phyloP scores from a whole-genome alignment of 2,113 vertebrate genomes.

The Manacus vitellinus region DNA sequence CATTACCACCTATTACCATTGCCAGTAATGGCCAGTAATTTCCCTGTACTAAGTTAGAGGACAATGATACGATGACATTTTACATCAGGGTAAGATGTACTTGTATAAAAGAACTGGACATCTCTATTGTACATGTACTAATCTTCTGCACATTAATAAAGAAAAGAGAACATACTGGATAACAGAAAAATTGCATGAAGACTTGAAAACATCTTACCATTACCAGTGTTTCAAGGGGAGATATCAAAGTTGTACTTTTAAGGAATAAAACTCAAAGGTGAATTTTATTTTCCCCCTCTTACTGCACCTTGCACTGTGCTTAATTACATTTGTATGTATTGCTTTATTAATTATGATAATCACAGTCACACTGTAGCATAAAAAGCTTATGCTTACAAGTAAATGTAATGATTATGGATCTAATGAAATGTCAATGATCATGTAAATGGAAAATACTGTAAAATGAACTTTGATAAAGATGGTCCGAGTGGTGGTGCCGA shows the following conservation, averaged over 20 bases:
- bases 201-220: not conserved
- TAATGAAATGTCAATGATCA: not conserved
- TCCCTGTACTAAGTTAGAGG: not conserved
- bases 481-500: accelerated
- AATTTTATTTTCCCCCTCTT: not conserved
- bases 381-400: not conserved
- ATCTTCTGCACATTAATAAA: not conserved
- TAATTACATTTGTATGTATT: not conserved
- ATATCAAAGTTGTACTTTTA: not conserved
- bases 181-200: not conserved
- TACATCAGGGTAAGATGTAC: not conserved
- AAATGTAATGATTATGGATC: not conserved
- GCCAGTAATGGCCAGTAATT: not conserved
- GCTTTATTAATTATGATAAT: not conserved
- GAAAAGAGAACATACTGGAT: not conserved
- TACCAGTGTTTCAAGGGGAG: not conserved
- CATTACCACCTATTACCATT: not conserved
- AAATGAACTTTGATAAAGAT: not conserved
- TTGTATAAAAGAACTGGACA: not conserved
- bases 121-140: not conserved
- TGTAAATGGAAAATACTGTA: not conserved
- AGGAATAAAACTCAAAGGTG: not conserved
- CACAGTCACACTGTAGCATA: not conserved
- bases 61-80: not conserved
- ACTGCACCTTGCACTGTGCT: not conserved